phyloP scores from a whole-genome alignment of 2,113 vertebrate genomes.

The Narcine bancroftii region DNA sequence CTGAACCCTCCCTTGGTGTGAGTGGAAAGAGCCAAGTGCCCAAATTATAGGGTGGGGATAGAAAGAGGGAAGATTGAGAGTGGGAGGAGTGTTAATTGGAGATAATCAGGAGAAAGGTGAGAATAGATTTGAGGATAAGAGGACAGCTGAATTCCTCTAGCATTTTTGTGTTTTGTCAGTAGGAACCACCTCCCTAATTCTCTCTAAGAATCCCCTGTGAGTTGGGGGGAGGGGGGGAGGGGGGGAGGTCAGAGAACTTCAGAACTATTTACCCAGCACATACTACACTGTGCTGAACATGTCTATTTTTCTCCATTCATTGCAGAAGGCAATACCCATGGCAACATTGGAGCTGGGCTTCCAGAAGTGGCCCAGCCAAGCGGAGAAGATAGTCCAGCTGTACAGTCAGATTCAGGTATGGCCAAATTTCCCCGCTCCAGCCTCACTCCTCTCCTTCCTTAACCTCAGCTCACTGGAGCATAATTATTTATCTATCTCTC shows the following conservation, averaged over 20 bases:
- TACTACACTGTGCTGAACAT: not conserved
- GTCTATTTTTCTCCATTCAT: slow-evolving; percentile 40
- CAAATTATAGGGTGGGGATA: no score
- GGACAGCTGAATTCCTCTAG: no score
- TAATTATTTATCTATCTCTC: not conserved
- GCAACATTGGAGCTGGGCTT: slow-evolving; percentile 46
- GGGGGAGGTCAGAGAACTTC: not conserved
- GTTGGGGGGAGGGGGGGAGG: no score
- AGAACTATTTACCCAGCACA: not conserved
- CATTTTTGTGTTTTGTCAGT: no score
- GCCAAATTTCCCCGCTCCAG: not conserved
- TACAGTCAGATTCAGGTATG: slow-evolving; percentile 48
- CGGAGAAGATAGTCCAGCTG: slow-evolving; percentile 50
- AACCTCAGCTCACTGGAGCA: not conserved
- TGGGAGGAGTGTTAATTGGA: no score
- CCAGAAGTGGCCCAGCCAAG: slow-evolving; percentile 45
- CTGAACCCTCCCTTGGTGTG: no score
- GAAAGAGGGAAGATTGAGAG: no score
- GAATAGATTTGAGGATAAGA: no score
- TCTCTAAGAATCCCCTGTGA: no score
- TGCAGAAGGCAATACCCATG: slow-evolving; percentile 44
- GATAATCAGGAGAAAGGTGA: no score
- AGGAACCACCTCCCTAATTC: no score
- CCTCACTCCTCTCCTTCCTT: not conserved
- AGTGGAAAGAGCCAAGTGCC: no score